Evolutionary conservation across 2,797 vertebrate genomes (phyloP).

Genomic region (Phrynocephalus vlangalii): DNA sequence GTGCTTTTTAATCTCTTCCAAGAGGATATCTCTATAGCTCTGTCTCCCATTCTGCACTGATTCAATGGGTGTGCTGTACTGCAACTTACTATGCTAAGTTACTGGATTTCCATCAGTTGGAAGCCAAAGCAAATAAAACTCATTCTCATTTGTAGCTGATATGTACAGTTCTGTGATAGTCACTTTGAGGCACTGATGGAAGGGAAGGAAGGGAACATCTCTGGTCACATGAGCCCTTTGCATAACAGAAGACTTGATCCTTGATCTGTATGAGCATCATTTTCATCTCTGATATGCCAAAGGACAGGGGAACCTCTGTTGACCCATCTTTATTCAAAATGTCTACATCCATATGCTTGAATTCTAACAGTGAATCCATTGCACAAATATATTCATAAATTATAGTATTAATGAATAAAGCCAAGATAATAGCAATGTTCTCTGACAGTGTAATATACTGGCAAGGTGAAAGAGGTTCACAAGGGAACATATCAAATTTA

Average conservation of each 20-base stretch:
- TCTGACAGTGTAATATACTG: slow-evolving; percentile 9
- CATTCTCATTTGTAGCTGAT: not conserved
- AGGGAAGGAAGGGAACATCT: not conserved
- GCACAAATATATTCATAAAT: slow-evolving; percentile 39
- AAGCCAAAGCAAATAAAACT: not conserved
- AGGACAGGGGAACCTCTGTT: not conserved
- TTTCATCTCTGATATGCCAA: not conserved
- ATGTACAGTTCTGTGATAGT: no score
- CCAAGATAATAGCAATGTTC: not conserved
- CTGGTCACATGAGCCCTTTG: not conserved
- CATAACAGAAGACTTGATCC: not conserved
- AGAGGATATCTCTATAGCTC: no score
- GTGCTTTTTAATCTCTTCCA: no score
- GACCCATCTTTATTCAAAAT: not conserved
- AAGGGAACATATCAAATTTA: slow-evolving; percentile 32
- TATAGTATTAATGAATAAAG: slow-evolving; percentile 43
- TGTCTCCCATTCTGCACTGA: no score
- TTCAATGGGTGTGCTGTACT: no score
- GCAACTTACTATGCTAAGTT: no score
- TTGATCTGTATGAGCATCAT: not conserved
- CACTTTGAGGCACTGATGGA: not conserved
- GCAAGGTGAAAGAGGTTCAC: slow-evolving; percentile 23
- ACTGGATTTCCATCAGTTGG: no score
- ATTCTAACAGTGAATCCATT: slow-evolving; percentile 42
- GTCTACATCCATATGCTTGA: slow-evolving; percentile 10